A percentile compares a stretch with the other conserved stretches of the same genome.
phyloP scores from a whole-genome alignment of 2,888 invertebrate species.

The Caenorhabditis auriculariae region DNA sequence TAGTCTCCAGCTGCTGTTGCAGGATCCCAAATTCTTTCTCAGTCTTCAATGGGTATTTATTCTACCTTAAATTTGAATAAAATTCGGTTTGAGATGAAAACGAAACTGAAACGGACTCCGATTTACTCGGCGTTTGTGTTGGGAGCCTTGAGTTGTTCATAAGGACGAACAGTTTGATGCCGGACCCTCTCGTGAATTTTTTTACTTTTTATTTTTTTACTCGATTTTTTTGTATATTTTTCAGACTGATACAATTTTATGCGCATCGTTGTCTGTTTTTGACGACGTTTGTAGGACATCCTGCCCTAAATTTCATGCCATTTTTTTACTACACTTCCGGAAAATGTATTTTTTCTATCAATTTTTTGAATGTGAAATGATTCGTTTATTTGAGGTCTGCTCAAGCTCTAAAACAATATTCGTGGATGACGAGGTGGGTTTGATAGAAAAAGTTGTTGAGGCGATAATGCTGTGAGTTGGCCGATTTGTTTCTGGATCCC shows the following conservation, averaged over 20 bases:
- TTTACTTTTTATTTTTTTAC: neutral
- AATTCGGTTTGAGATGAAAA: no score
- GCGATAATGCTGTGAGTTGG: no score
- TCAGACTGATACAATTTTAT: conserved; percentile 29
- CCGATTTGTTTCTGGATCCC: neutral
- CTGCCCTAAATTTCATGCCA: conserved; percentile 11
- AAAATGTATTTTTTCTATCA: neutral
- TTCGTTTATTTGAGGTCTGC: no score
- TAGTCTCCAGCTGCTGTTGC: no score
- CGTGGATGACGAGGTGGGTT: no score
- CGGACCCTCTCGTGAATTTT: conserved; percentile 21
- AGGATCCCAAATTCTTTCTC: no score
- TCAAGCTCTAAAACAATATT: no score
- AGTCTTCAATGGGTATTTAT: no score
- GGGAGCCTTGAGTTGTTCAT: conserved; percentile 38
- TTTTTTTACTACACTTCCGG: neutral
- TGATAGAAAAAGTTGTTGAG: no score
- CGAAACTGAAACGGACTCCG: conserved; percentile 8
- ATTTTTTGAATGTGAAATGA: no score
- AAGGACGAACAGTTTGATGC: conserved; percentile 23
- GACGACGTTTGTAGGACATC: conserved; percentile 29
- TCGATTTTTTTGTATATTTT: neutral
- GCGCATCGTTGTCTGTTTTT: conserved; percentile 25
- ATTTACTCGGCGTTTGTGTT: conserved; percentile 25
- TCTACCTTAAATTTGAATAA: no score